Conservation (phyloP, 2,113 vertebrate species). For the Tyrannus savana region DNA sequence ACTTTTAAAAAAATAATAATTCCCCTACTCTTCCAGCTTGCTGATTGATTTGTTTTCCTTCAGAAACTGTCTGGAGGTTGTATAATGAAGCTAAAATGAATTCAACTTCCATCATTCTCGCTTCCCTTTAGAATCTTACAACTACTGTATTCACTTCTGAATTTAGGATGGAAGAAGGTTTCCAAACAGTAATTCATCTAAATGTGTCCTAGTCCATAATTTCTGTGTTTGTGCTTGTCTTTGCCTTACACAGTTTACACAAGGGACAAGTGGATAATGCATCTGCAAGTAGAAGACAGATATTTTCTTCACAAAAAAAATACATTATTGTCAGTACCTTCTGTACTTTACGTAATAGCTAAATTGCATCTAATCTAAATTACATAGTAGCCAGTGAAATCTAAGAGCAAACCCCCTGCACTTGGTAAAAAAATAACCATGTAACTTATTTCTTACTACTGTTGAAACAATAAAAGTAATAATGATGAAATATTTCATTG, state of each 20-base stretch:
- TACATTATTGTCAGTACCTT: background rate
- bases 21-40: background rate
- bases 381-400: background rate
- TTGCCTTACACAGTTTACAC: background rate
- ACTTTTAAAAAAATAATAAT: background rate
- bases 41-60: constrained; percentile 31
- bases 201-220: background rate
- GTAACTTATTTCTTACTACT: background rate
- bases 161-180: background rate
- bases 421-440: background rate
- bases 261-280: background rate
- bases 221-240: background rate
- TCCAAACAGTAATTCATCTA: background rate
- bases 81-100: constrained; percentile 8
- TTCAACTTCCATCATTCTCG: constrained; percentile 2
- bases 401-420: background rate
- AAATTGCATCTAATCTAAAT: constrained; percentile 11
- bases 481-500: background rate
- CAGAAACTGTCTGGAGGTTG: background rate
- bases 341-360: background rate
- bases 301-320: background rate
- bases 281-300: background rate
- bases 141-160: background rate
- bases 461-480: background rate
- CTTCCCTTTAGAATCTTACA: constrained; percentile 17